Evolutionary conservation across 2,113 vertebrate genomes (phyloP).

Genomic region (Phylloscopus trochilus): DNA sequence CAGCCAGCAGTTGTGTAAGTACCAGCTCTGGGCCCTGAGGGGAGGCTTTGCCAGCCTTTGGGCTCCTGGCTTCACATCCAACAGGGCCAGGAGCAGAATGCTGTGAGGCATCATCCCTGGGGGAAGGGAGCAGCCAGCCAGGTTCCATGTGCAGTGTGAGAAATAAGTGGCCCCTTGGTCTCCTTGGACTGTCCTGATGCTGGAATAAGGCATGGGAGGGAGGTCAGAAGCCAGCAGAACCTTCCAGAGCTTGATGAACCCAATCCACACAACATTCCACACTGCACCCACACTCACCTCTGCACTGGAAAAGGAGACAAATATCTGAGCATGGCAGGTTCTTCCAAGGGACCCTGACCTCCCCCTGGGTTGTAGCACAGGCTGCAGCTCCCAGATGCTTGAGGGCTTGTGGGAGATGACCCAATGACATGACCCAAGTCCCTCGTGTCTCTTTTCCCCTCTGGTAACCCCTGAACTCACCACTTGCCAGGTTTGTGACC

Average conservation of each 20-base stretch:
- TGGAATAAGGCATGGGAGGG: background rate
- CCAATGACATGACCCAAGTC: background rate
- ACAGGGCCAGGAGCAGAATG: rapidly evolving
- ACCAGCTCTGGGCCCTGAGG: background rate
- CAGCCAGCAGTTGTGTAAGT: slow-evolving; percentile 59
- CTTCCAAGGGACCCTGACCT: background rate
- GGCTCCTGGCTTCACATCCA: background rate
- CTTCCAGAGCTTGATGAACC: background rate
- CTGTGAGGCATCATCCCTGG: background rate
- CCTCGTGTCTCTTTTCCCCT: background rate
- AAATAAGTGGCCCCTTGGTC: background rate
- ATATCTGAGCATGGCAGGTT: background rate
- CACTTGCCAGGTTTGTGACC: slow-evolving; percentile 38
- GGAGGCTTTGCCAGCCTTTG: background rate
- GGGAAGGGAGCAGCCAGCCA: background rate
- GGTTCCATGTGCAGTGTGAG: background rate
- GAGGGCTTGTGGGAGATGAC: background rate
- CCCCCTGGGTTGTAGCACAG: background rate
- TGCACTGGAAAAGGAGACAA: background rate
- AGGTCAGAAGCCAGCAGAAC: background rate
- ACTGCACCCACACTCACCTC: background rate
- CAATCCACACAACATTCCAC: background rate
- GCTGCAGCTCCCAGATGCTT: background rate
- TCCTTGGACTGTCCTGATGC: background rate
- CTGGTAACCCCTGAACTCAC: background rate